Evolutionary conservation across 2,797 vertebrate species (phyloP).

Genomic region (Mergus octosetaceus): DNA sequence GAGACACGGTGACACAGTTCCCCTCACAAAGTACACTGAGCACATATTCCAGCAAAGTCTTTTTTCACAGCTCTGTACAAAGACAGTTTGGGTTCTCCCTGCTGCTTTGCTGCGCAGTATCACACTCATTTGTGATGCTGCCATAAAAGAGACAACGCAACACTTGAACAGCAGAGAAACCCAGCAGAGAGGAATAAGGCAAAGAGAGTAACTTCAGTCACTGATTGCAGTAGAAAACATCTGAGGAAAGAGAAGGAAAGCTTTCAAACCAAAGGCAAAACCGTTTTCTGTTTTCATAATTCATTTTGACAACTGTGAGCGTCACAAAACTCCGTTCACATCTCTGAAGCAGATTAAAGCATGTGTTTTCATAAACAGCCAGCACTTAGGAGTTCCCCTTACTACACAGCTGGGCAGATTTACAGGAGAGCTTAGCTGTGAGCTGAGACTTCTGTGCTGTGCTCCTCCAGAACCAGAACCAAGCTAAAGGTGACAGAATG

Average conservation of each 20-base stretch:
- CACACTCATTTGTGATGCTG: not conserved
- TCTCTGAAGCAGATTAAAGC: not conserved
- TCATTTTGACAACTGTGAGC: not conserved
- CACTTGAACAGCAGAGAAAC: not conserved
- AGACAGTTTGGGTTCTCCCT: not conserved
- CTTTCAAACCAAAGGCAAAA: not conserved
- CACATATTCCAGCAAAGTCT: accelerated
- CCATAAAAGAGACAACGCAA: not conserved
- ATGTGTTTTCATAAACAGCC: not conserved
- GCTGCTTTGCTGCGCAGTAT: not conserved
- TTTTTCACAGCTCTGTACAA: not conserved
- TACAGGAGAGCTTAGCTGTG: not conserved
- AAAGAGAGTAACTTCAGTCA: not conserved
- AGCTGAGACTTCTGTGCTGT: not conserved
- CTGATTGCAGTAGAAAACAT: not conserved
- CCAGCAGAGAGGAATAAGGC: not conserved
- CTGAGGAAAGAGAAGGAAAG: not conserved
- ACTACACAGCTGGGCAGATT: not conserved
- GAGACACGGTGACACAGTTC: not conserved
- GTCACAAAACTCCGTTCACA: not conserved
- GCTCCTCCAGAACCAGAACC: not conserved
- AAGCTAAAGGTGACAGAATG: not conserved
- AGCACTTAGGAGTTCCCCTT: not conserved
- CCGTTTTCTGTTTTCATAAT: not conserved
- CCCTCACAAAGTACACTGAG: not conserved